These are phyloP conservation scores for Nemotelus nigrinus DNA, from an alignment of 2,888 invertebrate genomes.

Conservation along the genomic window DNA sequence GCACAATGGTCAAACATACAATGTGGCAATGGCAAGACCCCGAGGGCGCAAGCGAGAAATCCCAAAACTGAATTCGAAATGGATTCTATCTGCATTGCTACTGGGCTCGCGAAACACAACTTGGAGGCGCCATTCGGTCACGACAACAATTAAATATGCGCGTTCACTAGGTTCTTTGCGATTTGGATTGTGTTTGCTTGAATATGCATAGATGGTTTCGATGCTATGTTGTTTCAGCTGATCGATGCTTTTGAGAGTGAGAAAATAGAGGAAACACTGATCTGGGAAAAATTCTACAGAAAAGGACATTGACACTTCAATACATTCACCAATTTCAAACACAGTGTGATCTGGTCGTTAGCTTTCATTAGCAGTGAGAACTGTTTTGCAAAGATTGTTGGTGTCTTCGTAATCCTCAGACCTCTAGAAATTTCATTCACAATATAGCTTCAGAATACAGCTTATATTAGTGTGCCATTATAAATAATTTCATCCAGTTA, in stretches of 20 bases:
- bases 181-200: slow-evolving; percentile 11
- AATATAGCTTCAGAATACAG: no score
- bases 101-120: slow-evolving; percentile 10
- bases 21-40: slow-evolving; percentile 17
- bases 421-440: no score
- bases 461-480: no score
- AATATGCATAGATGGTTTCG: slow-evolving; percentile 11
- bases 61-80: slow-evolving; percentile 36
- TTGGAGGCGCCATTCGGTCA: slow-evolving; percentile 41
- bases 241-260: not conserved
- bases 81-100: slow-evolving; percentile 26
- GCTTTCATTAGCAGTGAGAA: no score
- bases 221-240: not conserved
- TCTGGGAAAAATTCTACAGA: no score
- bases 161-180: no score
- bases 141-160: slow-evolving; percentile 41
- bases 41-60: slow-evolving; percentile 5
- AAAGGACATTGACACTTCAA: no score
- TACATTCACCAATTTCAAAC: no score
- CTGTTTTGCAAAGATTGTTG: no score
- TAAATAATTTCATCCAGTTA: no score
- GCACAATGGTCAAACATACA: slow-evolving; percentile 27
- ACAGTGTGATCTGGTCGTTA: no score
- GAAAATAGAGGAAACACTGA: not conserved
- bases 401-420: no score